These are phyloP conservation scores for Eonycteris spelaea DNA, from an alignment of 2,113 vertebrate genomes.

Conservation along the genomic window DNA sequence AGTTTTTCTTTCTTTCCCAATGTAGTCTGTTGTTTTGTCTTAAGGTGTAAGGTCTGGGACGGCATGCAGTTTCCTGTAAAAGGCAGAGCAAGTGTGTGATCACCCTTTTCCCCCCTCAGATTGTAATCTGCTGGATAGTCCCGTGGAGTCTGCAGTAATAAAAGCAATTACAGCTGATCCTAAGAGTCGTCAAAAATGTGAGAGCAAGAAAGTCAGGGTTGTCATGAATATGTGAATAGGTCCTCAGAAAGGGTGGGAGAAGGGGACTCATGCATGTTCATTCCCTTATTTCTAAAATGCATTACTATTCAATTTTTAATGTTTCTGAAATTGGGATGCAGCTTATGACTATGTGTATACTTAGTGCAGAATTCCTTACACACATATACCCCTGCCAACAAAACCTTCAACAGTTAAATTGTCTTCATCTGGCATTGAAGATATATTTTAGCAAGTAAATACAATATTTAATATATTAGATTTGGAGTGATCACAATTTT, in stretches of 20 bases:
- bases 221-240: background rate
- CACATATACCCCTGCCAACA: background rate
- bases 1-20: conserved; percentile 23
- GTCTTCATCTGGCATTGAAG: background rate
- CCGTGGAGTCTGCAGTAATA: background rate
- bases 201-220: background rate
- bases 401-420: background rate
- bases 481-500: background rate
- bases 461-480: background rate
- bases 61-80: conserved; percentile 14
- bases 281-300: background rate
- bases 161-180: background rate
- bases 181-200: background rate
- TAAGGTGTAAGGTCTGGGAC: conserved; percentile 40
- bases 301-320: background rate
- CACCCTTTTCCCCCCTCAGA: background rate
- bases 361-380: background rate
- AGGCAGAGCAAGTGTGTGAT: background rate
- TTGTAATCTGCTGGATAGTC: background rate
- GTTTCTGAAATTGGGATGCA: background rate
- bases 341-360: background rate
- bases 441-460: background rate
- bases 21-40: background rate
- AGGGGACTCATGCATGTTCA: background rate
- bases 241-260: background rate